Conservation (phyloP, 2,797 vertebrate genomes). For the Lindbergichthys nudifrons region DNA sequence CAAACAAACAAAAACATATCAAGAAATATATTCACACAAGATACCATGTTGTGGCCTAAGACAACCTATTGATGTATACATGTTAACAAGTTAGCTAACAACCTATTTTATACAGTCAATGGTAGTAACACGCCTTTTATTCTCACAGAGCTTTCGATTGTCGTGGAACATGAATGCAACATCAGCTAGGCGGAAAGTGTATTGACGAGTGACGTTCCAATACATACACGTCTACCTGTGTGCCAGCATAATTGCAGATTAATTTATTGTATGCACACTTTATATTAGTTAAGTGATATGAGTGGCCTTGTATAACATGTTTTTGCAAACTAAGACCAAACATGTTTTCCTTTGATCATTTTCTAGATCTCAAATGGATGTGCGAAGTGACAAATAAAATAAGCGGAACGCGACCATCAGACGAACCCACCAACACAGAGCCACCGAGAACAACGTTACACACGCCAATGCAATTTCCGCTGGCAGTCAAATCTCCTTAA, state of each 20-base stretch:
- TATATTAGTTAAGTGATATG: accelerated
- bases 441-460: accelerated
- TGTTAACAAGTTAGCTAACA: background rate
- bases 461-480: slow-evolving; percentile 13
- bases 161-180: slow-evolving; percentile 11
- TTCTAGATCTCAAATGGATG: accelerated
- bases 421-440: background rate
- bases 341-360: accelerated
- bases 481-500: background rate
- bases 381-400: background rate
- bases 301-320: accelerated
- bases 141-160: accelerated
- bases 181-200: slow-evolving; percentile 33
- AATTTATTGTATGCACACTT: background rate
- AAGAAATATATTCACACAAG: background rate
- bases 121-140: background rate
- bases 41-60: accelerated
- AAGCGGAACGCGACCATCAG: slow-evolving; percentile 18
- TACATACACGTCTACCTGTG: background rate
- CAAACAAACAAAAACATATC: too few relatives aligned
- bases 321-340: accelerated
- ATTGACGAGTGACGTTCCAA: slow-evolving; percentile 1
- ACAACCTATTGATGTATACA: accelerated
- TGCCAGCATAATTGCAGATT: background rate
- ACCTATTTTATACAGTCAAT: too few relatives aligned